Conservation (phyloP, 2,888 invertebrate species). For the Eupithecia centaureata region DNA sequence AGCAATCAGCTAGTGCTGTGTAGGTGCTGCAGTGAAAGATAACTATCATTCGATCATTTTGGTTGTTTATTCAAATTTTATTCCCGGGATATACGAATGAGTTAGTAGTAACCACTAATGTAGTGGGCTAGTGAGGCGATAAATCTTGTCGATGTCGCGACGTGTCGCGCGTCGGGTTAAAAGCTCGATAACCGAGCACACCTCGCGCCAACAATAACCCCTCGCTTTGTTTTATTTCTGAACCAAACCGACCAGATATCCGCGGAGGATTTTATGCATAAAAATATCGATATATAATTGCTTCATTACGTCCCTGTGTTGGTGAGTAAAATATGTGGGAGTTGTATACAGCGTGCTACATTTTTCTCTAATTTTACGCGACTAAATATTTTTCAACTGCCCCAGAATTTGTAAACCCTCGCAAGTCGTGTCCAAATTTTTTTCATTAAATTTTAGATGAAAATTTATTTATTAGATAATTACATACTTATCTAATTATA, state of each 20-base stretch:
- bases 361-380: not conserved
- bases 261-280: slow-evolving; percentile 83
- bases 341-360: slow-evolving; percentile 73
- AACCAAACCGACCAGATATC: slow-evolving; percentile 74
- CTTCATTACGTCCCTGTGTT: slow-evolving; percentile 84
- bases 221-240: slow-evolving; percentile 80
- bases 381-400: too few species aligned
- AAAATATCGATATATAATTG: slow-evolving; percentile 85
- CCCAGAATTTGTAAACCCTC: too few species aligned
- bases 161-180: slow-evolving; percentile 82
- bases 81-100: slow-evolving; percentile 81
- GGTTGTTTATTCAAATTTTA: slow-evolving; percentile 74
- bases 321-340: slow-evolving; percentile 84
- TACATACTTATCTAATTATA: slow-evolving; percentile 36
- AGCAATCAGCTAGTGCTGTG: slow-evolving; percentile 21
- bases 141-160: slow-evolving; percentile 81
- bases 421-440: not conserved
- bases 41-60: slow-evolving; percentile 67
- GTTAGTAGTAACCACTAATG: too few species aligned
- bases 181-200: slow-evolving; percentile 83
- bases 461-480: not conserved
- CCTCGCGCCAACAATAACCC: slow-evolving; percentile 82
- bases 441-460: not conserved
- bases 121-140: slow-evolving; percentile 80
- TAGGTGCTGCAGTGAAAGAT: slow-evolving; percentile 37